phyloP scores from a whole-genome alignment of 2,888 invertebrate genomes.

The Scelioninae gen. 1 region DNA sequence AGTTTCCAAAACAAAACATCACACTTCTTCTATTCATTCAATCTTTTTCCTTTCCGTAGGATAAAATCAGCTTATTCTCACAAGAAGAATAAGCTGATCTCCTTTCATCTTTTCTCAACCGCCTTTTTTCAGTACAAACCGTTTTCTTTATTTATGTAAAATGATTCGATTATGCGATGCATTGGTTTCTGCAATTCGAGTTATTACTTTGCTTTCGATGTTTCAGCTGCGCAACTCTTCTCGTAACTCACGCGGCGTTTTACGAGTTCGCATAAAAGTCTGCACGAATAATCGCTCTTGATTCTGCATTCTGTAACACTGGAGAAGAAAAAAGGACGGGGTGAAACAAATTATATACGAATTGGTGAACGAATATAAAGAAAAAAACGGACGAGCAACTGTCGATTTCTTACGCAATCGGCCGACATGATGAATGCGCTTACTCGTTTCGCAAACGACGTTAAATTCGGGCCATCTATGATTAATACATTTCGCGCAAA shows the following conservation, averaged over 20 bases:
- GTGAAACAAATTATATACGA: conserved; percentile 67
- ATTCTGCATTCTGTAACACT: conserved; percentile 57
- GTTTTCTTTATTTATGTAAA: conserved; percentile 52
- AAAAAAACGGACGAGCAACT: conserved; percentile 28
- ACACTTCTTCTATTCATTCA: too few relatives aligned
- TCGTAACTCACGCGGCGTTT: conserved; percentile 66
- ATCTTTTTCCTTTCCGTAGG: too few relatives aligned
- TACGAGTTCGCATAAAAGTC: conserved; percentile 69
- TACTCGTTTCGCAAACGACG: conserved; percentile 21
- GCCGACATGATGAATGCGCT: conserved; percentile 8
- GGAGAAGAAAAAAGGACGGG: conserved; percentile 63
- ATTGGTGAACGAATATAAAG: conserved; percentile 47
- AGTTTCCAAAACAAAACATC: too few relatives aligned
- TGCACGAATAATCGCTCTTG: conserved; percentile 53
- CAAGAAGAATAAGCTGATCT: too few relatives aligned
- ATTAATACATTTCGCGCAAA: conserved; percentile 27
- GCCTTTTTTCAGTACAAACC: neutral
- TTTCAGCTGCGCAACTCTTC: conserved; percentile 38
- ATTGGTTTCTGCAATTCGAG: conserved; percentile 66
- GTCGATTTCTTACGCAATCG: conserved; percentile 56
- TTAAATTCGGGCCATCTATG: conserved; percentile 7
- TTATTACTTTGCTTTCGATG: conserved; percentile 56
- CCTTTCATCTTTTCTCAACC: neutral
- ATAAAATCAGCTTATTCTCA: too few relatives aligned
- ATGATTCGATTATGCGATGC: conserved; percentile 72